Evolutionary conservation across 2,113 vertebrate species (phyloP).

Genomic region (Anhinga anhinga): DNA sequence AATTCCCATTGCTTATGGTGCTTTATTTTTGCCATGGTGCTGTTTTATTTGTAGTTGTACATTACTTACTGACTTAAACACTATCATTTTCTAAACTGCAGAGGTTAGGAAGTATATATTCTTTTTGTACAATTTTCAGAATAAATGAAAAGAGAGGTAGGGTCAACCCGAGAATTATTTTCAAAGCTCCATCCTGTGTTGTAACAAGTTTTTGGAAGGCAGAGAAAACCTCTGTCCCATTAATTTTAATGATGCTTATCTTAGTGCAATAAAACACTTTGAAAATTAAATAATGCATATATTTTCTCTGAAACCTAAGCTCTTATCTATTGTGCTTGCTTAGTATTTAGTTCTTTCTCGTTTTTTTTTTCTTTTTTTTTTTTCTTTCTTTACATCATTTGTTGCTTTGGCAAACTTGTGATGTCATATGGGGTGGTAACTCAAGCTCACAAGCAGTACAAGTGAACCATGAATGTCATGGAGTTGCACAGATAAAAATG

Average conservation of each 20-base stretch:
- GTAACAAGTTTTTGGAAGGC: conserved; percentile 50
- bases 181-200: conserved; percentile 11
- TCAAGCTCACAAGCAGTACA: not conserved
- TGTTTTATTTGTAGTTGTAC: conserved; percentile 58
- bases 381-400: not conserved
- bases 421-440: not conserved
- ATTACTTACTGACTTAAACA: conserved; percentile 70
- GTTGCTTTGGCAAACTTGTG: not conserved
- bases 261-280: conserved; percentile 46
- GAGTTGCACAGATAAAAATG: not conserved
- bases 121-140: conserved; percentile 61
- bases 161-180: conserved; percentile 37
- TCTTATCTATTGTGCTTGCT: not conserved
- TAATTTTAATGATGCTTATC: conserved; percentile 62
- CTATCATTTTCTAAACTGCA: conserved; percentile 66
- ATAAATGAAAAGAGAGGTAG: conserved; percentile 52
- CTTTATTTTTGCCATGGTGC: conserved; percentile 59
- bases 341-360: not conserved
- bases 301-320: not conserved
- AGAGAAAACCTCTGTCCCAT: conserved; percentile 27
- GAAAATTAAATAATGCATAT: conserved; percentile 48
- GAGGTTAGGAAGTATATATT: conserved; percentile 56
- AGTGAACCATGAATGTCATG: rapidly evolving
- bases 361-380: too few species aligned
- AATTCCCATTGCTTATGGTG: conserved; percentile 48